Evolutionary conservation across 2,113 vertebrate genomes (phyloP), one percentile per base, ranked within the genome.

Genomic region (Rhombomys opimus): DNA sequence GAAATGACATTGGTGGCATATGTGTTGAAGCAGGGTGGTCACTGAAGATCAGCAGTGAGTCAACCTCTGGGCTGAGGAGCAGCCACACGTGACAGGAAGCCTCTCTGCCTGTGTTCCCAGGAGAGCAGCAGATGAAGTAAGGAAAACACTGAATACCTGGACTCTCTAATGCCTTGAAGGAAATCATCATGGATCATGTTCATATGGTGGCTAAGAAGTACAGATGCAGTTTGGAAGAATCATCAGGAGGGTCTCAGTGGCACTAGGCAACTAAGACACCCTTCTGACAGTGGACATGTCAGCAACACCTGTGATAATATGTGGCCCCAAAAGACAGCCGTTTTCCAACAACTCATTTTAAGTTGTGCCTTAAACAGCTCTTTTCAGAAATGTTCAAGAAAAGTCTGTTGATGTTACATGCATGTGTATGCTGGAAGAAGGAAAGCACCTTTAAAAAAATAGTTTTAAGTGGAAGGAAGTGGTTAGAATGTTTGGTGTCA

Each of bases 401-500:
- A 80, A 5, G 61, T 92, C 17, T 86, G 8, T 88, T 81, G 52
- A 67, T 32, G 65, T 35, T 38, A 8, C 14, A n/a, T 27, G 18
- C 61, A 11, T 82, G 50, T 35, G 23, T 88, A 68, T 20, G 87
- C 61, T 46, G 30, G 12, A 63, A 77, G 38, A 84, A 90, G 50
- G n/a, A 63, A 80, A 30, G 61, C 20, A 59, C 89, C 18, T 81
- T 96, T 35, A 85, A 70, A 92, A 78, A 89, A 65, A 65, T 52
- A 17, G 8, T 15, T 57, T 63, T 78, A 25, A 12, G 57, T 61
- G 35, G 38, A 78, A 96, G 80, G 92, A 96, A 95, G 80, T 72
- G 73, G 68, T 50, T 41, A 54, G 17, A 32, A n/a, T 46, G 11
- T 30, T 35, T n/a, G 59, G 6, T 61, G 1, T 63, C 4, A 17